Base-by-base conservation (phyloP, 2,888 invertebrate species). In the Tachina grossa region DNA sequence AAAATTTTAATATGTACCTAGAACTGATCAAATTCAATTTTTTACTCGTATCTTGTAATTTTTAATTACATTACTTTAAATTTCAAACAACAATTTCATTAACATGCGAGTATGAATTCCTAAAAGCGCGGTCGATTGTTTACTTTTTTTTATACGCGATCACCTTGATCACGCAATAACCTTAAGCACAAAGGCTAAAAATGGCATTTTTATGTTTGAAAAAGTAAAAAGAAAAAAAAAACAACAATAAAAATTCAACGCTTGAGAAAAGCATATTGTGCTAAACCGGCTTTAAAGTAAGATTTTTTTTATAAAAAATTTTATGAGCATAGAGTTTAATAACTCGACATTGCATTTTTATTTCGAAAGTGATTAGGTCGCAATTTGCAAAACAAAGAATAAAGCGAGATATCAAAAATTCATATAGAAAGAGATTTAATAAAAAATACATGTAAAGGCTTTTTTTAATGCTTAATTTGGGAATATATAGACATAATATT, bases 131-230 rank as follows among this genome's bases (percentile, higher is more conserved):
- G 5, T 31, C 31, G 6, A 31, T 31, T 31, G 31, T 74, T 49
- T n/a, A 51, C 8, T 68, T 31, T 31, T 31, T 31, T 31, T 22
- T 31, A 43, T 9, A 69, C 43, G 22, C 43, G 61, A 59, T 61
- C 59, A 51, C 78, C 78, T 78, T 78, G 78, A 78, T 63, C 16
- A 16, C 16, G 13, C 45, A 31, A 5, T 53, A 78, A 78, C 69
- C 31, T 78, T 43, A 69, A 78, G 45, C 2, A 59, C 16, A 49
- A 55, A 16, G 31, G 14, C 9, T 43, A 22, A 53, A 53, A 75
- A 19, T 76, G 22, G 39, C 39, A 59, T 57, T 57, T 55, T 39
- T 45, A 31, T 68, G 8, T 31, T 31, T 31, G 31, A 31, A 6
- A 31, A 31, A 31, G 31, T 6, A 6, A 31, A 31, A 31, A 31